Evolutionary conservation across 2,797 vertebrate species (phyloP).

Genomic region (Carapus acus): DNA sequence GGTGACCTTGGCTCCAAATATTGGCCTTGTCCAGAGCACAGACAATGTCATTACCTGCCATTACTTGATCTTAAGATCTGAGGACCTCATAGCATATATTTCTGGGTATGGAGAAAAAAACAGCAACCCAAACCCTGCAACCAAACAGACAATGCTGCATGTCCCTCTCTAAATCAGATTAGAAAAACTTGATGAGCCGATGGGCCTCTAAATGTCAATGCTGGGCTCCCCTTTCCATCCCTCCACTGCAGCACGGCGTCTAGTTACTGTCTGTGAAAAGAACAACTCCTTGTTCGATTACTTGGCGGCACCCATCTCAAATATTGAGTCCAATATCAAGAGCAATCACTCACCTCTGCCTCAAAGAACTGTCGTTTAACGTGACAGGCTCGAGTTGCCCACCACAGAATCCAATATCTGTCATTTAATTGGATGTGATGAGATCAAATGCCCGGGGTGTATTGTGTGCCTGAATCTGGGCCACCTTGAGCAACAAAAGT

Average conservation of each 20-base stretch:
- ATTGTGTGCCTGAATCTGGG: conserved; percentile 55
- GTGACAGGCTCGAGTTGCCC: conserved; percentile 58
- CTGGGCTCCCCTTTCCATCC: conserved; percentile 47
- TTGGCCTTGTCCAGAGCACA: too few relatives aligned
- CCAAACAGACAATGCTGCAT: too few relatives aligned
- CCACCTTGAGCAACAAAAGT: conserved; percentile 42
- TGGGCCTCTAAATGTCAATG: conserved; percentile 57
- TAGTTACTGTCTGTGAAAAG: conserved; percentile 54
- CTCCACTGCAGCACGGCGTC: conserved; percentile 37
- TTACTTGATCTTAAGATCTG: too few relatives aligned
- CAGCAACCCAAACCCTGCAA: too few relatives aligned
- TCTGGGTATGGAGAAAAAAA: too few relatives aligned
- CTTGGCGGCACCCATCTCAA: conserved; percentile 45
- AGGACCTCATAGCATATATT: too few relatives aligned
- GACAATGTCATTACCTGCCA: too few relatives aligned
- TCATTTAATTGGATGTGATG: conserved; percentile 64
- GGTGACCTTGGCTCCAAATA: too few relatives aligned
- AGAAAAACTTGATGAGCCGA: conserved; percentile 51
- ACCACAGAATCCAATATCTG: conserved; percentile 54
- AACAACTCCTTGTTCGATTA: conserved; percentile 51
- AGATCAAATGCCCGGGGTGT: conserved; percentile 51
- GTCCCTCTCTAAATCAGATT: conserved; percentile 45
- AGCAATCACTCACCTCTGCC: conserved; percentile 32
- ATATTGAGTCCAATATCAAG: conserved; percentile 46
- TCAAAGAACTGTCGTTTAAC: conserved; percentile 45